phyloP scores from a whole-genome alignment of 2,113 vertebrate species.

The Cebidichthys violaceus region DNA sequence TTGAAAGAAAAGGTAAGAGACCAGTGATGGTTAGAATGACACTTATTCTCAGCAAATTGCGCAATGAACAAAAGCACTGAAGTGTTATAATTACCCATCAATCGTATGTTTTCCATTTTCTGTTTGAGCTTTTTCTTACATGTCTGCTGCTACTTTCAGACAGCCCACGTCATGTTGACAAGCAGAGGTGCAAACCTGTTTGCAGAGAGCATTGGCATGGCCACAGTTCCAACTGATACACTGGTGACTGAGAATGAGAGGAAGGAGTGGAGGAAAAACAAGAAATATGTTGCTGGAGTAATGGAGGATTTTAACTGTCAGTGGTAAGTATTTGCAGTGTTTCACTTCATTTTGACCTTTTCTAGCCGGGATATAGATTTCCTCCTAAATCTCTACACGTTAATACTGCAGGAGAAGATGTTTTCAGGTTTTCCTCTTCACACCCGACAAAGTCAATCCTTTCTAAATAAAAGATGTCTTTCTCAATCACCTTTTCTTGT shows the following conservation, averaged over 20 bases:
- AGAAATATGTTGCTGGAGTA: constrained; percentile 75
- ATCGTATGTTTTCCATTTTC: neutral
- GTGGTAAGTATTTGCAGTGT: constrained; percentile 61
- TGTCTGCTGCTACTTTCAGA: constrained; percentile 70
- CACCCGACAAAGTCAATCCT: neutral
- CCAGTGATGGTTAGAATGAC: neutral
- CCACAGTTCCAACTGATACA: constrained; percentile 64
- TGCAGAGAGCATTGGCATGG: constrained; percentile 79
- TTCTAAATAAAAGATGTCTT: neutral
- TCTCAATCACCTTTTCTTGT: neutral
- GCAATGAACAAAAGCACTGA: neutral
- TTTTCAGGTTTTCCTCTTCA: neutral
- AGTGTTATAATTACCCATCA: neutral
- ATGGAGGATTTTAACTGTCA: constrained; percentile 78
- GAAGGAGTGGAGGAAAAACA: constrained; percentile 79
- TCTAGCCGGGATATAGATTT: neutral
- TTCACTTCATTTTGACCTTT: neutral
- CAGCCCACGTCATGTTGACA: constrained; percentile 79
- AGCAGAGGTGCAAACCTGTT: constrained; percentile 81
- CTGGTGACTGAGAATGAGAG: constrained; percentile 79
- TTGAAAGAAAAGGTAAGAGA: neutral
- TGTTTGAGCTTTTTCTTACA: constrained; percentile 12
- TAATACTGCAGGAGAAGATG: neutral
- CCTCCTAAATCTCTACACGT: neutral
- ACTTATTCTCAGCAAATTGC: neutral